Percentiles rank a stretch among this genome's conserved stretches.
Evolutionary conservation across 2,888 invertebrate genomes (phyloP).

Genomic region (Cinara cedri): DNA sequence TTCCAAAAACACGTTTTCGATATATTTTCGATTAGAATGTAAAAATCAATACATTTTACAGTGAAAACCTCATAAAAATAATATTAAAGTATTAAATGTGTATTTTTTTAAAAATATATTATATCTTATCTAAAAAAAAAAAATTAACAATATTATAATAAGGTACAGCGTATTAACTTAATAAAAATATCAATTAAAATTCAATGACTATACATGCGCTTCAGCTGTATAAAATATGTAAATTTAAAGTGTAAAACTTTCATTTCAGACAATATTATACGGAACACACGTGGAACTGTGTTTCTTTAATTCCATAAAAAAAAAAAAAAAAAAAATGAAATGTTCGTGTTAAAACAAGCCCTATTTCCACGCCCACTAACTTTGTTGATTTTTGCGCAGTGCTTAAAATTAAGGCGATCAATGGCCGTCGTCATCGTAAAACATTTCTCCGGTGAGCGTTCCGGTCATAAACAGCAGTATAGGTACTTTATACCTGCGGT

Average conservation of each 20-base stretch:
- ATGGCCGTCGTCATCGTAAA: slow-evolving; percentile 39
- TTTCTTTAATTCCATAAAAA: background rate
- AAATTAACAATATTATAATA: too few relatives aligned
- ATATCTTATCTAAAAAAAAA: too few relatives aligned
- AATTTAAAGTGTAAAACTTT: background rate
- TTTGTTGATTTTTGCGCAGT: slow-evolving; percentile 38
- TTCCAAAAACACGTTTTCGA: too few relatives aligned
- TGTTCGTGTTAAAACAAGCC: background rate
- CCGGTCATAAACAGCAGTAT: background rate
- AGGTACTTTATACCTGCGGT: background rate
- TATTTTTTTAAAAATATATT: too few relatives aligned
- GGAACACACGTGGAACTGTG: background rate
- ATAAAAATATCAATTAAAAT: too few relatives aligned
- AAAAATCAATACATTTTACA: too few relatives aligned
- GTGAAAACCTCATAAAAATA: too few relatives aligned
- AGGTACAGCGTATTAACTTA: too few relatives aligned
- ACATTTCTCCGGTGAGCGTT: slow-evolving; percentile 2
- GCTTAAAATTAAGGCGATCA: slow-evolving; percentile 42
- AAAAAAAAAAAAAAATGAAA: background rate
- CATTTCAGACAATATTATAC: background rate
- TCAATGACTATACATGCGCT: too few relatives aligned
- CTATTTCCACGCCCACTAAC: background rate
- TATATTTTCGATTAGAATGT: too few relatives aligned
- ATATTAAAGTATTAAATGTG: too few relatives aligned
- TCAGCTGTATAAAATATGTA: background rate